Evolutionary conservation across 1,140 invertebrate genomes (phyloP).

Genomic region (Aphaenogaster rudis): DNA sequence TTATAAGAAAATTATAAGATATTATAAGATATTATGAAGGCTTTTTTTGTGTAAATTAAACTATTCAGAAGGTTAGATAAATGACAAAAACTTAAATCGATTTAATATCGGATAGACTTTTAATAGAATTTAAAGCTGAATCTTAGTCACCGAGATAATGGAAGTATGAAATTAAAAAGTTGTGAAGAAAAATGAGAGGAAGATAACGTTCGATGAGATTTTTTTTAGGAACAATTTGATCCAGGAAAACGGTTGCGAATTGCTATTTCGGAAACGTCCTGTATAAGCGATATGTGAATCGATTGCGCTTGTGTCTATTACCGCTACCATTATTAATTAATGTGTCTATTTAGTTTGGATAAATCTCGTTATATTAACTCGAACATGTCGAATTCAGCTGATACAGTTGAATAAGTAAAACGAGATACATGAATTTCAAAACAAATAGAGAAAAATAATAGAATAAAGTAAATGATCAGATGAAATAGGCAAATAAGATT

Average conservation of each 20-base stretch:
- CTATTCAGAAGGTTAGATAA: slow-evolving; percentile 1
- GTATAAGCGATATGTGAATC: not conserved
- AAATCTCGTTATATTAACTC: slow-evolving; percentile 24
- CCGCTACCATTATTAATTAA: slow-evolving; percentile 11
- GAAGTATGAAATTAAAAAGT: slow-evolving; percentile 55
- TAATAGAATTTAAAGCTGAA: slow-evolving; percentile 52
- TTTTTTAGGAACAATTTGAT: slow-evolving; percentile 14
- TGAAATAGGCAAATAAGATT: not conserved
- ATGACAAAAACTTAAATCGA: slow-evolving; percentile 47
- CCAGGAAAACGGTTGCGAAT: not conserved
- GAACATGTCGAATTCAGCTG: not conserved
- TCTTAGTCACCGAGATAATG: slow-evolving; percentile 32
- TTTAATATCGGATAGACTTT: slow-evolving; percentile 44
- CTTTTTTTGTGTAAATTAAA: slow-evolving; percentile 8
- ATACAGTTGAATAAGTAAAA: not conserved
- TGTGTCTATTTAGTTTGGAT: slow-evolving; percentile 35
- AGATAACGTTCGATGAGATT: slow-evolving; percentile 31
- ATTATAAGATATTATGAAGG: not conserved
- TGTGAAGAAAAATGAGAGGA: slow-evolving; percentile 46
- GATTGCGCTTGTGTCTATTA: slow-evolving; percentile 38
- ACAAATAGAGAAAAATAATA: not conserved
- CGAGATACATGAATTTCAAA: not conserved
- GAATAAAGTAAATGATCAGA: not conserved
- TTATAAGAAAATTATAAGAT: not conserved
- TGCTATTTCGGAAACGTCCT: not conserved